phyloP scores from a whole-genome alignment of 2,113 vertebrate genomes.

The Poeciliopsis occidentalis region DNA sequence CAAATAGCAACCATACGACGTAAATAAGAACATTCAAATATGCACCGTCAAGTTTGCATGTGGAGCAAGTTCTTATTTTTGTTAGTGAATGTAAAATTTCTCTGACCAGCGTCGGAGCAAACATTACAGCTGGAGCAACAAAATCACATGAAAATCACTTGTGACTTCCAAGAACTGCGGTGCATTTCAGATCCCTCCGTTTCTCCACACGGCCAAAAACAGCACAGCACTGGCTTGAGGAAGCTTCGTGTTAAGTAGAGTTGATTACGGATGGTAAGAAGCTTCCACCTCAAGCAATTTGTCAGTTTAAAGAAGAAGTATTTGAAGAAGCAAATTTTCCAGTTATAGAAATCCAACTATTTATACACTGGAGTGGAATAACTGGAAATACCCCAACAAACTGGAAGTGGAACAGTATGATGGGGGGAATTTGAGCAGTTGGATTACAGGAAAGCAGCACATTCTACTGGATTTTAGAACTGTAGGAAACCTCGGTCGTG shows the following conservation, averaged over 20 bases:
- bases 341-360: conserved; percentile 56
- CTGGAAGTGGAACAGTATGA: conserved; percentile 42
- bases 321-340: conserved; percentile 58
- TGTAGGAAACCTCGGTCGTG: conserved; percentile 56
- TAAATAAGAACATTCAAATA: background rate
- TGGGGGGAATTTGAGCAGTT: conserved; percentile 37
- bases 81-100: background rate
- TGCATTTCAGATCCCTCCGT: conserved; percentile 64
- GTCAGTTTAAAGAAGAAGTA: conserved; percentile 60
- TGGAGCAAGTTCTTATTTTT: background rate
- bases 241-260: conserved; percentile 59
- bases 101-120: conserved; percentile 46
- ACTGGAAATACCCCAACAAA: conserved; percentile 62
- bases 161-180: conserved; percentile 56
- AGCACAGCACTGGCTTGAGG: conserved; percentile 55
- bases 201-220: conserved; percentile 63
- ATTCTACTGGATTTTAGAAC: conserved; percentile 37
- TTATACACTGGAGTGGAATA: conserved; percentile 48
- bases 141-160: conserved; percentile 41
- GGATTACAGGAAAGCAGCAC: conserved; percentile 57
- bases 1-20: background rate
- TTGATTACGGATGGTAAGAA: conserved; percentile 71
- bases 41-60: background rate
- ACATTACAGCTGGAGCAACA: conserved; percentile 48
- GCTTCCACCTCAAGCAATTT: conserved; percentile 66